Evolutionary conservation across 2,888 invertebrate genomes (phyloP).

Genomic region (Belgica antarctica): DNA sequence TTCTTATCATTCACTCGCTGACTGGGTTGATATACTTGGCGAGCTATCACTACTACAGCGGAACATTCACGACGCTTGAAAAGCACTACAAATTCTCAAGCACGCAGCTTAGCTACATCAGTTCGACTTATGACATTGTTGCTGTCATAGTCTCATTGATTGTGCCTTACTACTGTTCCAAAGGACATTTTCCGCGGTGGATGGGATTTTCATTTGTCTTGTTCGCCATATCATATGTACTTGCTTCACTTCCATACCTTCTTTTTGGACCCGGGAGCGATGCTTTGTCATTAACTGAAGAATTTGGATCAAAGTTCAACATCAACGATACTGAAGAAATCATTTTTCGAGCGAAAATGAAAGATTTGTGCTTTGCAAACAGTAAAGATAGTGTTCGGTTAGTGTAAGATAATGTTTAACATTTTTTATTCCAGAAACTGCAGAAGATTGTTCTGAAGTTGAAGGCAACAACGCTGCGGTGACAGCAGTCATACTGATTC

Average conservation of each 20-base stretch:
- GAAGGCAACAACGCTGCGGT: conserved; percentile 62
- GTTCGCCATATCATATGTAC: conserved; percentile 64
- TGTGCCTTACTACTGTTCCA: conserved; percentile 68
- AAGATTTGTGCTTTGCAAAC: conserved; percentile 59
- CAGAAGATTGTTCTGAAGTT: conserved; percentile 57
- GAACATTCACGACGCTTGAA: conserved; percentile 71
- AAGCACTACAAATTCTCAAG: conserved; percentile 72
- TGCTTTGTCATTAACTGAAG: conserved; percentile 62
- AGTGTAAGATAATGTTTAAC: no score
- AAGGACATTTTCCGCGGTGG: conserved; percentile 71
- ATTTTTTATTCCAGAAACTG: conserved; percentile 45
- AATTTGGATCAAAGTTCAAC: conserved; percentile 57
- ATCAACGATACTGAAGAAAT: conserved; percentile 55
- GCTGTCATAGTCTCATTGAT: conserved; percentile 66
- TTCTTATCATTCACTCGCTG: neutral
- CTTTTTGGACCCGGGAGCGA: conserved; percentile 68
- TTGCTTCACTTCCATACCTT: conserved; percentile 67
- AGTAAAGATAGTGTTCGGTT: no score
- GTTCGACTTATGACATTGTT: conserved; percentile 72
- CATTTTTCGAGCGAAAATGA: conserved; percentile 58
- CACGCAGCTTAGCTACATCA: conserved; percentile 67
- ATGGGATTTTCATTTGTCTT: conserved; percentile 62
- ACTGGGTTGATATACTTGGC: conserved; percentile 52
- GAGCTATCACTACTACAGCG: conserved; percentile 69
- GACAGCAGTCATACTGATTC: conserved; percentile 63